Evolutionary conservation across 2,888 invertebrate species (phyloP), one percentile per base, ranked within the genome.

Genomic region (Crossocerus cetratus): DNA sequence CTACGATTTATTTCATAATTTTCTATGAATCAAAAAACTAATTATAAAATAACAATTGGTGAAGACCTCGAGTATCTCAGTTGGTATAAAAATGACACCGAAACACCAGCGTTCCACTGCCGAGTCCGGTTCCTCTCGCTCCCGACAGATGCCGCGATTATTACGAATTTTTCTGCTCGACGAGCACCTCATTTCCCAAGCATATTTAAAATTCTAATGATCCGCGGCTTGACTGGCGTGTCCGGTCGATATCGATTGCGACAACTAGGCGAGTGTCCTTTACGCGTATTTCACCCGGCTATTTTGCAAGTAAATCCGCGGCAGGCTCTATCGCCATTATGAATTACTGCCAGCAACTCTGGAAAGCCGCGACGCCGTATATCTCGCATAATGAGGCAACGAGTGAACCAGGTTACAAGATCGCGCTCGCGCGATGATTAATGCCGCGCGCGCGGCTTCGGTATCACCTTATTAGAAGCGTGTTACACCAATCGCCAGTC

Each of bases 351-450:
- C 11, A 32, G 18, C 32, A 54, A 49, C 32, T 49, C 45, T 69
- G 58, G 32, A 32, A n/a, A 44, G 20, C 55, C 45, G 20, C 22
- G 44, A 32, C 49, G 58, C 62, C 73, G 65, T 75, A 73, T 73
- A 73, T 75, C 73, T 69, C 69, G 73, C 69, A 69, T 73, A 73
- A 75, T 66, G 75, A 69, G 73, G 62, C 54, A 69, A 69, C 73
- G 63, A 75, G 69, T 73, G 65, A 61, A 61, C 20, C 53, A 59
- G 56, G 65, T 56, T 72, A 53, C 62, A 71, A 66, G 67, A 54
- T 59, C 61, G 49, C 56, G 23, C 61, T 55, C 55, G 63, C 63
- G 49, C 11, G 55, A 68, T 69, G 73, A 75, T 75, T 73, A 73
- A 75, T 74, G 73, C 64, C n/a, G 44, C n/a, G 32, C 32, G 32